These are phyloP conservation scores for Neoarius graeffei DNA, from an alignment of 2,113 vertebrate genomes.

Conservation along the genomic window DNA sequence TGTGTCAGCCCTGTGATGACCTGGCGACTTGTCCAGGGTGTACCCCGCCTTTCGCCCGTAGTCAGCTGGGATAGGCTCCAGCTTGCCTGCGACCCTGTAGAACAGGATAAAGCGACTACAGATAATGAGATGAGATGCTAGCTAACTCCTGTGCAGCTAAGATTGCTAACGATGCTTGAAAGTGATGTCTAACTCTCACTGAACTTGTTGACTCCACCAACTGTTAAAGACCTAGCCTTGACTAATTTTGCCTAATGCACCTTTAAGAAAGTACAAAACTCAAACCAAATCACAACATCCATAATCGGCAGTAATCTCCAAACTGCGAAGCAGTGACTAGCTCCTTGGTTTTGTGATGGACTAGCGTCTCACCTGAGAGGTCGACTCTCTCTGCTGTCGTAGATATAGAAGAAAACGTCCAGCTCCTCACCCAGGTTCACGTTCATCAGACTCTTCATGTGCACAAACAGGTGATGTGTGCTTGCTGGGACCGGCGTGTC, in stretches of 20 bases:
- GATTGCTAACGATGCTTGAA: not conserved
- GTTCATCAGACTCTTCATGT: conserved; percentile 96
- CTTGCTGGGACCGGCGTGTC: conserved; percentile 87
- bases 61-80: no score
- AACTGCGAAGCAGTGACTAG: not conserved
- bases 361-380: conserved; percentile 81
- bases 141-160: not conserved
- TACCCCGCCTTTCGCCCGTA: no score
- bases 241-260: not conserved
- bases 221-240: not conserved
- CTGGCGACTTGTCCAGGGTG: no score
- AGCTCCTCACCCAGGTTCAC: conserved; percentile 95
- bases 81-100: no score
- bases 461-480: conserved; percentile 94
- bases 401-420: conserved; percentile 95
- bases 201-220: not conserved
- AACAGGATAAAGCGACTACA: no score
- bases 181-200: not conserved
- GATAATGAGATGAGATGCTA: no score
- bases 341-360: not conserved
- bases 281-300: not conserved
- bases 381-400: conserved; percentile 91
- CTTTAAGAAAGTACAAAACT: not conserved
- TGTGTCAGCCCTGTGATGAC: no score
- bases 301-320: not conserved